Percentiles rank a stretch among this genome's conserved stretches.
phyloP scores from a whole-genome alignment of 2,797 vertebrate genomes.

The Orestias chungarensis region DNA sequence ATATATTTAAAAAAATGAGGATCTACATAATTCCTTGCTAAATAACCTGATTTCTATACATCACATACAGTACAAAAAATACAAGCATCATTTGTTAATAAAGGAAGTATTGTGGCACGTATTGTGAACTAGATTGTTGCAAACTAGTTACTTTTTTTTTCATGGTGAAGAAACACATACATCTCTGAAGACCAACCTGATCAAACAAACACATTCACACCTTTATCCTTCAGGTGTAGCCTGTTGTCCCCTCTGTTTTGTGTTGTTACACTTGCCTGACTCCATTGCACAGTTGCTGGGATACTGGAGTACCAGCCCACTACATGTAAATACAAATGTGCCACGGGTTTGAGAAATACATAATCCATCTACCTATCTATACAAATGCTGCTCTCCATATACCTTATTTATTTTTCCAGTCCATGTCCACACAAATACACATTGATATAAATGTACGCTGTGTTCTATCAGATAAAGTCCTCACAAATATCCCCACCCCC shows the following conservation, averaged over 20 bases:
- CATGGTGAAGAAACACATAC: background rate
- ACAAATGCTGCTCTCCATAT: conserved; percentile 25
- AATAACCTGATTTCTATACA: background rate
- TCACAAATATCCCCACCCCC: conserved; percentile 16
- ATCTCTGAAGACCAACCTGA: conserved; percentile 2
- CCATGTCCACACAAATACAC: conserved; percentile 21
- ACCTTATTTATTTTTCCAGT: conserved; percentile 14
- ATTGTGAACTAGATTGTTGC: background rate
- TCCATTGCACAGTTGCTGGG: conserved; percentile 60
- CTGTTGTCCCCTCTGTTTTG: conserved; percentile 22
- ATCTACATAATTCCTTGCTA: background rate
- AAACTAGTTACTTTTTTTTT: background rate
- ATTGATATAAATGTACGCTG: conserved; percentile 17
- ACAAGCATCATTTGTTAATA: background rate
- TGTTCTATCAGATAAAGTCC: conserved; percentile 41
- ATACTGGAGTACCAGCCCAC: conserved; percentile 49
- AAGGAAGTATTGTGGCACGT: background rate
- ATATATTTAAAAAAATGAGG: no score
- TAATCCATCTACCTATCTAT: conserved; percentile 9
- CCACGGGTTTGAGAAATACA: conserved; percentile 38
- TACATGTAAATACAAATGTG: conserved; percentile 53
- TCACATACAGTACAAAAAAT: background rate
- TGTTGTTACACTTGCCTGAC: conserved; percentile 21
- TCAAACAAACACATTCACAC: conserved; percentile 24
- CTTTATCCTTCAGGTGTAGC: conserved; percentile 23